Base-by-base conservation (phyloP, 2,113 vertebrate species). In the Balaeniceps rex region DNA sequence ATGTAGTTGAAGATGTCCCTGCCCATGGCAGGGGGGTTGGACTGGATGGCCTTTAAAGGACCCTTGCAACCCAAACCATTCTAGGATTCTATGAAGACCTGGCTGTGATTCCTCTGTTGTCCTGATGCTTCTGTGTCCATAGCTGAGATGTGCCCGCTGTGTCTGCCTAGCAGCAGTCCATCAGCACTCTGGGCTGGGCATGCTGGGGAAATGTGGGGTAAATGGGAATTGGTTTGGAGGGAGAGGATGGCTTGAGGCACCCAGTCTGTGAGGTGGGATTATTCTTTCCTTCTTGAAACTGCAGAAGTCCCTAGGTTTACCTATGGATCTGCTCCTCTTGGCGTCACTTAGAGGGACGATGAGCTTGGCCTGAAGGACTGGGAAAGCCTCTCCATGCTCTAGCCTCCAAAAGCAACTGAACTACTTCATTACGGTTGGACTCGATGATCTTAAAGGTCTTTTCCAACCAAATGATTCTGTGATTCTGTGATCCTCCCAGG, bases 1-100 rank as follows among this genome's bases (percentile, higher is more conserved):
- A 2, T 40, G 0, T 0, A 2, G 60, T 24, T 31, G 38, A 34
- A 61, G 7, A 4, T 69, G 19, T 63, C 47, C 14, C 26, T 87
- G 46, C 3, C 9, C 2, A 2, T 10, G 3, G 64, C 22, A 28
- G 11, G 12, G 28, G 47, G 14, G 5, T 28, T 47, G 47, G 29
- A n/a, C 24, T 14, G 5, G 40, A 9, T 71, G 57, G 1, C 2
- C 28, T 64, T 28, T 1, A 22, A 9, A 55, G 12, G 66, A 47
- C 4, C 17, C 17, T 63, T 34, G 17, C 29, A 21, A 11, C 47
- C 6, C 33, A 47, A 86, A 83, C 6, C 10, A 21, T 49, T 77
- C 11, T 23, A 6, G 46, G 18, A 75, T 63, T 77, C 16, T 26
- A 0, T 63, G n/a, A 60, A 23, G 49, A 74, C 16, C 36, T 61